Evolutionary conservation across 2,113 vertebrate genomes (phyloP).

Genomic region (Tragelaphus buxtoni): DNA sequence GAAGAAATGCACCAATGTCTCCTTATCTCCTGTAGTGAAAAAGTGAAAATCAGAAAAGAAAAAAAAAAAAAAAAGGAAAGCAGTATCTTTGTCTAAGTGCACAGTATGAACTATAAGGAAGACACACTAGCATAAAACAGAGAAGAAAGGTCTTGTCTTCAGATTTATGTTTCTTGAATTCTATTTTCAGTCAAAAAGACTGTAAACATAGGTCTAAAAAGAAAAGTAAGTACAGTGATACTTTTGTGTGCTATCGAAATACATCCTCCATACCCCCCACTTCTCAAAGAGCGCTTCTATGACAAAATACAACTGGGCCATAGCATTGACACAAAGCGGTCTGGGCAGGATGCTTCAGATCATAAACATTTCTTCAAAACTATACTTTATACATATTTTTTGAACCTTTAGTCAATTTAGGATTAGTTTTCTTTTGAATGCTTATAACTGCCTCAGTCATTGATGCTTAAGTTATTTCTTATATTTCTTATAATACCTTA

Average conservation of each 20-base stretch:
- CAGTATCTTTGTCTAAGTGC: conserved; percentile 63
- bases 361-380: background rate
- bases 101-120: conserved; percentile 84
- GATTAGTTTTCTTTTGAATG: background rate
- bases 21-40: conserved; percentile 69
- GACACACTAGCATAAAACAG: conserved; percentile 75
- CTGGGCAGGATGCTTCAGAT: background rate
- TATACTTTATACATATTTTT: background rate
- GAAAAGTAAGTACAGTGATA: conserved; percentile 82
- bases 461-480: background rate
- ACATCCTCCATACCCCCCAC: background rate
- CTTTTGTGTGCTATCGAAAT: conserved; percentile 79
- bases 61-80: background rate
- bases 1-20: conserved; percentile 85
- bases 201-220: conserved; percentile 46
- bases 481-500: background rate
- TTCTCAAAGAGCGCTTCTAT: background rate
- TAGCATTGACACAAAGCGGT: background rate
- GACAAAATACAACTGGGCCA: background rate
- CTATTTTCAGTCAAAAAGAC: conserved; percentile 83
- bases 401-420: background rate
- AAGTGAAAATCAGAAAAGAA: conserved; percentile 1
- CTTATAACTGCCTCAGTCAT: background rate
- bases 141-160: conserved; percentile 87
- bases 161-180: conserved; percentile 85